phyloP scores from a whole-genome alignment of 2,888 invertebrate genomes.

The Fabriciana adippe region DNA sequence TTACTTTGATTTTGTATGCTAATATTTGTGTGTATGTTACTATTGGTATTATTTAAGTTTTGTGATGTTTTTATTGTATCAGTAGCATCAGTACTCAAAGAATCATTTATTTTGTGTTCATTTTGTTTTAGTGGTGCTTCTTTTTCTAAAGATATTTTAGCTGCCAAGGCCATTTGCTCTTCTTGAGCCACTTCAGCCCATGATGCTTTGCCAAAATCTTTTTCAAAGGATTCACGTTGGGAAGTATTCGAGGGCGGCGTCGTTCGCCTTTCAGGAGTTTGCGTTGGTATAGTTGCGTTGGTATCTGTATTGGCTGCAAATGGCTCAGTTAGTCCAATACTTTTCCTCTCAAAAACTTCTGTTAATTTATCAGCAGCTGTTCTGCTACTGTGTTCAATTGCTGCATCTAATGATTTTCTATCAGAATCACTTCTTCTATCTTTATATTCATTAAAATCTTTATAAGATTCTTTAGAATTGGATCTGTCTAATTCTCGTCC shows the following conservation, averaged over 20 bases:
- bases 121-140: conserved; percentile 49
- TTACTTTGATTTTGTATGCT: conserved; percentile 37
- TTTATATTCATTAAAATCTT: conserved; percentile 76
- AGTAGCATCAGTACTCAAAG: conserved; percentile 47
- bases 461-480: conserved; percentile 77
- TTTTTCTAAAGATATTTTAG: conserved; percentile 55
- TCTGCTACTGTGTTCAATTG: conserved; percentile 64
- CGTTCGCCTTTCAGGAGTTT: conserved; percentile 77
- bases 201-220: conserved; percentile 68
- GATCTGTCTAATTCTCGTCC: conserved; percentile 73
- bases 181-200: conserved; percentile 79
- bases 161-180: conserved; percentile 51
- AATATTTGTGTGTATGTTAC: conserved; percentile 33
- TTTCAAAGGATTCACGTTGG: conserved; percentile 76
- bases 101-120: conserved; percentile 50
- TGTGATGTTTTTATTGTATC: conserved; percentile 47
- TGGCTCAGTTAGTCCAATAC: conserved; percentile 66
- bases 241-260: conserved; percentile 63
- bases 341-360: conserved; percentile 78
- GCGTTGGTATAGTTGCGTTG: conserved; percentile 49
- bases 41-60: conserved; percentile 31
- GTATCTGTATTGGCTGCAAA: conserved; percentile 54
- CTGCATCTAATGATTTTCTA: conserved; percentile 64
- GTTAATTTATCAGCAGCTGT: conserved; percentile 76
- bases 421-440: conserved; percentile 77